Base-by-base conservation (phyloP, 2,113 vertebrate species). In the Sturnira hondurensis region DNA sequence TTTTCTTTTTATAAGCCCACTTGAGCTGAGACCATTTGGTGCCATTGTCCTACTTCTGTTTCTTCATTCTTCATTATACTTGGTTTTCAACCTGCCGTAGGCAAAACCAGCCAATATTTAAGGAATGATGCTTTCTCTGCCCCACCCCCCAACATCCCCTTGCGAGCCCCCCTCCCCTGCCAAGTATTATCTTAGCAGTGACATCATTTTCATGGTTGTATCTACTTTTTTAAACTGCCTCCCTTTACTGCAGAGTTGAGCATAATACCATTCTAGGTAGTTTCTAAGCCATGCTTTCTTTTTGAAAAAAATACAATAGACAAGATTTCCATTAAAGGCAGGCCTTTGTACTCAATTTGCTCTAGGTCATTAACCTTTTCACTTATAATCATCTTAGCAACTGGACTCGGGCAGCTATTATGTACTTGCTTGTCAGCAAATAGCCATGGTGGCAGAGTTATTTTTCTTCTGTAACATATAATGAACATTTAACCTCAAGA, bases 311-410 rank as follows among this genome's bases (percentile, higher is more conserved):
- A 92, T 45, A 82, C 65, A 93, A 67, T 12, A 45, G 81, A 97
- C 90, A 85, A n/a, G 20, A 31, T 96, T 94, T 65, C 83, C 74
- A 94, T 91, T 98, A 97, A 97, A 96, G 68, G 77, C 81, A 95
- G 93, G 91, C 45, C 91, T 88, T 97, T 95, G 61, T 83, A 88
- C 58, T 86, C 95, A 61, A 83, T 96, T 97, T 97, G 96, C 82
- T 0, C 24, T 22, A 91, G 80, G 95, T 97, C 96, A 96, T 98
- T 97, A 98, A 98, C 97, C 97, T 97, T 87, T 97, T 97, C 97
- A 97, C 97, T 97, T 90, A 85, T 98, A 98, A 98, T 98, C 98
- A 97, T 93, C 97, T 98, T 98, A 98, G 68, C 41, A 0, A 52
- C 13, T 86, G 92, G 98, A 97, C 95, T 98, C 98, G 94, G 92